Evolutionary conservation across 2,888 invertebrate species (phyloP).

Genomic region (Cylloceria caligata): DNA sequence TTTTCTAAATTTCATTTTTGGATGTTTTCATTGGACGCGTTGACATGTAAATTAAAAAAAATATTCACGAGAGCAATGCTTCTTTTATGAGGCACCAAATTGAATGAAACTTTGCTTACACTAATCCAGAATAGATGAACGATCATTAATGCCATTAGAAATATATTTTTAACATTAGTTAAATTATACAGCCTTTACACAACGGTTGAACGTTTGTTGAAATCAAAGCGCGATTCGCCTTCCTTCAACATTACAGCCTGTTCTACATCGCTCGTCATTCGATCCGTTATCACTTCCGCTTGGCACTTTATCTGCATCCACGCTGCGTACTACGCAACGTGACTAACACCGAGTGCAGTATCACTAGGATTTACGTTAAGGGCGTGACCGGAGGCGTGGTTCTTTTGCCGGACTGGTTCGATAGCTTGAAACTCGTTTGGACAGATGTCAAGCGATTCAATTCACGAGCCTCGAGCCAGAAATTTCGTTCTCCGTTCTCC

Average conservation of each 20-base stretch:
- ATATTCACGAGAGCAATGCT: no score
- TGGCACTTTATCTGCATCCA: conserved; percentile 1
- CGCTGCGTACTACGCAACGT: neutral
- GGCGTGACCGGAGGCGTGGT: conserved; percentile 55
- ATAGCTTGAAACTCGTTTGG: conserved; percentile 60
- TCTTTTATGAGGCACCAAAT: no score
- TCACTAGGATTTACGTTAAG: conserved; percentile 50
- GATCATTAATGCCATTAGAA: no score
- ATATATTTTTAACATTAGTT: no score
- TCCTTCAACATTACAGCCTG: neutral
- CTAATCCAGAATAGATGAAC: no score
- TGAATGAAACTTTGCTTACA: no score
- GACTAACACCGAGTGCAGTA: conserved; percentile 23
- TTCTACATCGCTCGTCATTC: neutral
- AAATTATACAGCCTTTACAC: no score
- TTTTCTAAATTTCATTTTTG: no score
- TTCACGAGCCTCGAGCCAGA: conserved; percentile 51
- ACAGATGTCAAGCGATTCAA: conserved; percentile 55
- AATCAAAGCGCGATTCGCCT: no score
- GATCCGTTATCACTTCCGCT: conserved; percentile 19
- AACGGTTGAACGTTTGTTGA: no score
- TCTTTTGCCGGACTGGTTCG: conserved; percentile 42
- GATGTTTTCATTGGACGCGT: no score
- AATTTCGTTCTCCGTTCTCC: conserved; percentile 30
- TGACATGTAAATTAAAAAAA: no score